Conservation (phyloP, 2,797 vertebrate genomes). For the Iguana delicatissima region DNA sequence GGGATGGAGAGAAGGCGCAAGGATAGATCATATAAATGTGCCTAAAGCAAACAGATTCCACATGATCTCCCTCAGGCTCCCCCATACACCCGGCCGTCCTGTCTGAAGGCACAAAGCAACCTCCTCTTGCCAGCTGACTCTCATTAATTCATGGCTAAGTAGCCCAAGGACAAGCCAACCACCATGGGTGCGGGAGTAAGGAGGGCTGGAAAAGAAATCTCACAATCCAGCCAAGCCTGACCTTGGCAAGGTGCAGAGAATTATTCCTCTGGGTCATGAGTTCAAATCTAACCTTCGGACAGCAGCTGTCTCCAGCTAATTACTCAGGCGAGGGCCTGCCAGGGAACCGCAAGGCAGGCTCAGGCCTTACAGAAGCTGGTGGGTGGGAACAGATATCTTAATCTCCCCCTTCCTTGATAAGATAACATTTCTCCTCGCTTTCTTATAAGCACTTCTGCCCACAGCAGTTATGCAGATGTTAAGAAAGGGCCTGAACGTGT, state of each 20-base stretch:
- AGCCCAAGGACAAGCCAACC: background rate
- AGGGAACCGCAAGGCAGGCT: background rate
- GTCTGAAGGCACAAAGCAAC: conserved; percentile 49
- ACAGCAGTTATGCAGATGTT: background rate
- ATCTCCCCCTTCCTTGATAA: conserved; percentile 6
- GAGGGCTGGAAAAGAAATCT: background rate
- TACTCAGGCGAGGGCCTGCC: background rate
- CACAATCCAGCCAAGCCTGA: background rate
- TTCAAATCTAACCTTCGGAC: conserved; percentile 7
- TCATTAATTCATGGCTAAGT: conserved; percentile 17
- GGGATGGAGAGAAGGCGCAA: background rate
- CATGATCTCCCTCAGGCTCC: conserved; percentile 48
- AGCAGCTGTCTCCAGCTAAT: conserved; percentile 12
- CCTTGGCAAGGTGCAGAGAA: background rate
- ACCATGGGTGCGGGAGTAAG: background rate
- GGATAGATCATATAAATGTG: conserved; percentile 54
- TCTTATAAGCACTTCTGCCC: background rate
- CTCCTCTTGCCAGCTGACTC: conserved; percentile 46
- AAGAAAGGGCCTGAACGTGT: background rate
- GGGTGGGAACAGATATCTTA: background rate
- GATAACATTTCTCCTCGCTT: too few species aligned
- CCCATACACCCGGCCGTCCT: background rate
- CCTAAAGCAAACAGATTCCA: conserved; percentile 38
- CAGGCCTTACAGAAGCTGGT: background rate
- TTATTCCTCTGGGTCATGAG: conserved; percentile 11